Conservation (phyloP, 2,888 invertebrate genomes). For the Leucophenga maculata region DNA sequence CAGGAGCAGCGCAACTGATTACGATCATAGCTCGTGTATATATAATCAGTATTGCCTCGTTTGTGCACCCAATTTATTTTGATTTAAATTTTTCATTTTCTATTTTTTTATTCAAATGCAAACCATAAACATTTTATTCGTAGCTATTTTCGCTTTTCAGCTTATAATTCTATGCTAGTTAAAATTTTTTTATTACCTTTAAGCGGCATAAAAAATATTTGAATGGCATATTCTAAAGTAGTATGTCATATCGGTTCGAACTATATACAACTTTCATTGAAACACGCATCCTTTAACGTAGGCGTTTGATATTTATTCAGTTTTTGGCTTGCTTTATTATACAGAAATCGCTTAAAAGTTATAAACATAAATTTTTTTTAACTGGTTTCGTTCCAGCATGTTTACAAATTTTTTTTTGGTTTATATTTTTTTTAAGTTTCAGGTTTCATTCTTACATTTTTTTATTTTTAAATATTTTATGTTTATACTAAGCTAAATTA, state of each 20-base stretch:
- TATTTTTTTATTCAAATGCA: not conserved
- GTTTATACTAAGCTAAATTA: too few species aligned
- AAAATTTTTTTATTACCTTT: too few species aligned
- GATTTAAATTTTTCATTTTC: not conserved
- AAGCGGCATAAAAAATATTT: too few species aligned
- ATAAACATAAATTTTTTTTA: not conserved
- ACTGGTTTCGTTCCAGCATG: not conserved
- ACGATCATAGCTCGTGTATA: not conserved
- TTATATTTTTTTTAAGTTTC: not conserved
- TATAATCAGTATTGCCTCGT: not conserved
- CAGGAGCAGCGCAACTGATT: not conserved
- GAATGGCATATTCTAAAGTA: too few species aligned
- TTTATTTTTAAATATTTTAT: too few species aligned
- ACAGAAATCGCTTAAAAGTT: not conserved
- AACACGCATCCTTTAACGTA: conserved; percentile 1
- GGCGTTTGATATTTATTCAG: not conserved
- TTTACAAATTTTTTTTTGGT: not conserved
- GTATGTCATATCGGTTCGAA: too few species aligned
- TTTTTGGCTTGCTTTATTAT: not conserved
- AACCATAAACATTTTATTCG: not conserved
- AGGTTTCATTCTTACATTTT: too few species aligned
- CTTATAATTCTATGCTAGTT: too few species aligned
- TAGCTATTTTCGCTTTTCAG: not conserved
- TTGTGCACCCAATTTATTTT: too few species aligned
- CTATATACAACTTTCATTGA: not conserved